Evolutionary conservation across 2,888 invertebrate species (phyloP), one percentile per base, ranked within the genome.

Genomic region (Pristionchus fissidentatus): DNA sequence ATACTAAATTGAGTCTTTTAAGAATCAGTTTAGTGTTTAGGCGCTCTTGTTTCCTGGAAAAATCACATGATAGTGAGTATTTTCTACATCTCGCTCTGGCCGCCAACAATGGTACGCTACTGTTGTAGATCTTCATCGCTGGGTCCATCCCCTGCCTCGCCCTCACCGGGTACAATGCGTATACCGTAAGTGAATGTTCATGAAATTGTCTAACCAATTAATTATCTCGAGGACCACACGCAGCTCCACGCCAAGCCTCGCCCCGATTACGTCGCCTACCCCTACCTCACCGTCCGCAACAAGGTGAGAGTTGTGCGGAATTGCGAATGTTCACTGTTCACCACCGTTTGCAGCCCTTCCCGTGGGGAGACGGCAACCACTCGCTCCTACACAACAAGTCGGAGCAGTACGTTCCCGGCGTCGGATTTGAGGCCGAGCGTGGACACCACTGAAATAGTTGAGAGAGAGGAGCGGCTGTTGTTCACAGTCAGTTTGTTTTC

Each of bases 301-400:
- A 89, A 89, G 89, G 89, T 89, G 49, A 60, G 66, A 77, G 32
- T 35, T 19, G 10, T 26, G 19, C 10, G 2, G 41, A 41, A 70
- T 38, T 38, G 0, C 41, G 10, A 41, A 41, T 70, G 41, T 70
- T 70, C 41, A 70, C 43, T 13, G 66, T n/a, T 35, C 43, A 70
- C 35, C 8, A 5, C n/a, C n/a, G n/a, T n/a, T 77, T 77, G 77
- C 52, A 95, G 95, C 95, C 95, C 88, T 97, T 96, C 94, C 97
- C 97, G 83, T 97, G 97, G 97, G 96, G 97, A 89, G 97, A 97
- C 92, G 97, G 97, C 87, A 95, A 95, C 93, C 95, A 95, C 92
- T 94, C 95, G 10, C 94, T 97, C 85, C 96, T 97, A 95, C 97
- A 97, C 94, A 97, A 97, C 87, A 88, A 89, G 84, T 55, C 87